These are phyloP conservation scores for Cryptotermes secundus DNA, from an alignment of 1,140 invertebrate genomes.

Conservation along the genomic window DNA sequence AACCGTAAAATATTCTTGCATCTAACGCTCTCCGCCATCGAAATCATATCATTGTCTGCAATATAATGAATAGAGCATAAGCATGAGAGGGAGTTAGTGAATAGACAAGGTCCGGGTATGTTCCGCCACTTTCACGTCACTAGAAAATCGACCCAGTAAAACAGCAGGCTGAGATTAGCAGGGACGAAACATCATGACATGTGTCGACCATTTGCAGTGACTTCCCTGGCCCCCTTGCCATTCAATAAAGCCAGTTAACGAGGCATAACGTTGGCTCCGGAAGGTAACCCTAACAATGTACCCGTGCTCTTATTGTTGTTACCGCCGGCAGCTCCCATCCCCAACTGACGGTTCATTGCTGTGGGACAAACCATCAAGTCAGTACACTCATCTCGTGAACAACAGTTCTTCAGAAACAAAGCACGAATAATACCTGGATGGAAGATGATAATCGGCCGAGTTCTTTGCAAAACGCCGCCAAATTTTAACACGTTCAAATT, in stretches of 20 bases:
- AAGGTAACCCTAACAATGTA: neutral
- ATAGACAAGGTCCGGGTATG: neutral
- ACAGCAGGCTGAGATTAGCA: neutral
- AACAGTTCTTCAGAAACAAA: neutral
- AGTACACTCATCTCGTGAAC: neutral
- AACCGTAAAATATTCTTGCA: too few relatives aligned
- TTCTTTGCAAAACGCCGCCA: too few relatives aligned
- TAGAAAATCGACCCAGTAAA: neutral
- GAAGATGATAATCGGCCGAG: too few relatives aligned
- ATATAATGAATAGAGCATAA: neutral
- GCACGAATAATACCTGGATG: neutral
- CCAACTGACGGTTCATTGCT: neutral
- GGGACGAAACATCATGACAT: neutral
- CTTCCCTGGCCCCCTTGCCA: neutral
- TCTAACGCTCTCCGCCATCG: neutral
- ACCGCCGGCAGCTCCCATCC: neutral
- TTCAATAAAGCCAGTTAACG: slow-evolving; percentile 12
- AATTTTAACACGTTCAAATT: too few relatives aligned
- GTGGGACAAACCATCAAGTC: neutral
- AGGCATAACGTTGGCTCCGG: neutral
- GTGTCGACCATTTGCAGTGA: neutral
- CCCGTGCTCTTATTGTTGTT: neutral
- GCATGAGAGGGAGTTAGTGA: neutral
- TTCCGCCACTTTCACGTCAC: neutral
- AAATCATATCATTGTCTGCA: neutral